Conservation (phyloP, 2,888 invertebrate species). For the Allolobophora icterica region DNA sequence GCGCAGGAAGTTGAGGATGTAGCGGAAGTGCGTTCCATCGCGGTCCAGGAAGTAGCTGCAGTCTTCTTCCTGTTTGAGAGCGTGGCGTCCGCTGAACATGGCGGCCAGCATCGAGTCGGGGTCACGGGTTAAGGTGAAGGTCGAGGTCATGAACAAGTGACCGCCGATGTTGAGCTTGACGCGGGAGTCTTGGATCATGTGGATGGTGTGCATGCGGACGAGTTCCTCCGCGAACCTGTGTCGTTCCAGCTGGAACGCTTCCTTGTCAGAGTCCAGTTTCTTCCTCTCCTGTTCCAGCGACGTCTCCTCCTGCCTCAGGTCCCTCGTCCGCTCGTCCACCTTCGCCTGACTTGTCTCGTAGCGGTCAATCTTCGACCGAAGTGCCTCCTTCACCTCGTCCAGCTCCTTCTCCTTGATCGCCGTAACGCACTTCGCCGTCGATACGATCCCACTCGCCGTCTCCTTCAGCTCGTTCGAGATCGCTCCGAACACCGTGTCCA, state of each 20-base stretch:
- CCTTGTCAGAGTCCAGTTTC: conserved; percentile 28
- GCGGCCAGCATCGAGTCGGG: conserved; percentile 50
- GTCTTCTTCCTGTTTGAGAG: conserved; percentile 49
- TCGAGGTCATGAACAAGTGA: conserved; percentile 50
- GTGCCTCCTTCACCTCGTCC: conserved; percentile 34
- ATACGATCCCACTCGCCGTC: conserved; percentile 45
- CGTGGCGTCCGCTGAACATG: conserved; percentile 54
- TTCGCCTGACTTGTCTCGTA: conserved; percentile 21
- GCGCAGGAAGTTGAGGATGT: conserved; percentile 60
- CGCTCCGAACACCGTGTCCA: conserved; percentile 43
- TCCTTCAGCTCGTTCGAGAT: conserved; percentile 44
- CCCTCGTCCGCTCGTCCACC: not conserved
- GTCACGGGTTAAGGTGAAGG: conserved; percentile 50
- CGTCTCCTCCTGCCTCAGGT: conserved; percentile 23
- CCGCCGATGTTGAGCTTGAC: conserved; percentile 54
- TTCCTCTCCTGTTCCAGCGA: conserved; percentile 33
- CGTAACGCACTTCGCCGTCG: conserved; percentile 45
- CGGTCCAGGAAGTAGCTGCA: conserved; percentile 54
- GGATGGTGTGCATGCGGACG: conserved; percentile 42
- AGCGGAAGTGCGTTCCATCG: conserved; percentile 54
- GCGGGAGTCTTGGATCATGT: conserved; percentile 48
- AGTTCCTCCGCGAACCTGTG: conserved; percentile 44
- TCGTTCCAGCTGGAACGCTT: conserved; percentile 40
- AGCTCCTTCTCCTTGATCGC: conserved; percentile 42
- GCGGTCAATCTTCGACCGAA: conserved; percentile 32